Conservation (phyloP, 2,888 invertebrate genomes). For the Gastrophysa polygoni region DNA sequence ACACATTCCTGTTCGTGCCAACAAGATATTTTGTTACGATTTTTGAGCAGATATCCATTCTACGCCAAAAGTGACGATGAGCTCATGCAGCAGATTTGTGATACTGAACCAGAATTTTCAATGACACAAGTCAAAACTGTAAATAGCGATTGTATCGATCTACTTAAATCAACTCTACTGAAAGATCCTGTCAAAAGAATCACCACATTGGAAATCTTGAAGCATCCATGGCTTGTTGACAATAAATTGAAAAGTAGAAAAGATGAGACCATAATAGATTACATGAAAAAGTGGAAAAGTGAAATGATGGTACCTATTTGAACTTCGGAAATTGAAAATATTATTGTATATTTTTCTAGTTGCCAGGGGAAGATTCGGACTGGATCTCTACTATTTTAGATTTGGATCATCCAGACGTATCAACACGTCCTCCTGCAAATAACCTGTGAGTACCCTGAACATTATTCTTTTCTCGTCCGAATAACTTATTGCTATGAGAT, state of each 20-base stretch:
- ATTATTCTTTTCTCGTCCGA: too few species aligned
- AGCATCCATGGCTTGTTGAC: conserved; percentile 59
- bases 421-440: not conserved
- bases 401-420: not conserved
- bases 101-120: conserved; percentile 45
- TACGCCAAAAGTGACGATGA: conserved; percentile 47
- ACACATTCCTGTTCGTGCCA: not conserved
- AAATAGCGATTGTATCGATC: conserved; percentile 54
- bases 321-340: not conserved
- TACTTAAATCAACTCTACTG: conserved; percentile 58
- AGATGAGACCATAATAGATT: conserved; percentile 56
- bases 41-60: conserved; percentile 50
- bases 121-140: conserved; percentile 31
- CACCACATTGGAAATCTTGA: conserved; percentile 60
- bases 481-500: too few species aligned
- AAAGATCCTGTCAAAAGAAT: conserved; percentile 62
- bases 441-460: not conserved
- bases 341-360: conserved; percentile 7
- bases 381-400: conserved; percentile 5
- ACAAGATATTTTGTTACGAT: not conserved
- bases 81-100: conserved; percentile 50
- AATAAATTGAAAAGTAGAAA: conserved; percentile 36
- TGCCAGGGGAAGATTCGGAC: conserved; percentile 25
- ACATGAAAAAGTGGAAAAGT: conserved; percentile 57
- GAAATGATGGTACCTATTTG: conserved; percentile 49